Conservation (phyloP, 2,888 invertebrate species). For the Drosophila paracracens region DNA sequence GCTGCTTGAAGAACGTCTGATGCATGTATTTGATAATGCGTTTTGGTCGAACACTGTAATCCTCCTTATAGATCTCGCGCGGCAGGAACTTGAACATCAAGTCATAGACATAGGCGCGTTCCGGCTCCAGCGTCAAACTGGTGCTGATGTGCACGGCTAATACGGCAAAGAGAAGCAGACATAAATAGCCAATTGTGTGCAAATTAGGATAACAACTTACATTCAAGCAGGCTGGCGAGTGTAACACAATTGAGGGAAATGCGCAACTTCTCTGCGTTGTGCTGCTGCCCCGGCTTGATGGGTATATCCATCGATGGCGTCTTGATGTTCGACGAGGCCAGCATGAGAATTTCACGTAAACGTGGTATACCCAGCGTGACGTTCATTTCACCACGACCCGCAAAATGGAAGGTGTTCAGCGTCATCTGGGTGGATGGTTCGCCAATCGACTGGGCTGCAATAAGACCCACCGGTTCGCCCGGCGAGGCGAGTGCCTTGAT, state of each 20-base stretch:
- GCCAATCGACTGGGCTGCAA: slow-evolving; percentile 99
- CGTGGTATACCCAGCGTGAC: slow-evolving; percentile 99
- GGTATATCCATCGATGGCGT: slow-evolving; percentile 99
- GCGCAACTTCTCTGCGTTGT: slow-evolving; percentile 89
- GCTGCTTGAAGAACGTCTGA: slow-evolving; percentile 88
- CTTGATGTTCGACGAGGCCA: slow-evolving; percentile 95
- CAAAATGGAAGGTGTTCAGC: slow-evolving; percentile 99
- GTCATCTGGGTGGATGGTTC: slow-evolving; percentile 99
- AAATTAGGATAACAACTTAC: slow-evolving; percentile 61
- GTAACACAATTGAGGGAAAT: slow-evolving; percentile 91
- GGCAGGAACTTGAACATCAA: slow-evolving; percentile 91
- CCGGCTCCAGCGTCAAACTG: slow-evolving; percentile 86
- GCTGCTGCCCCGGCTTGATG: slow-evolving; percentile 87
- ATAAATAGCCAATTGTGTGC: not conserved
- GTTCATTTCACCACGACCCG: slow-evolving; percentile 99
- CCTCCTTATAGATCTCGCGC: slow-evolving; percentile 89
- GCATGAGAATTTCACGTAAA: slow-evolving; percentile 98
- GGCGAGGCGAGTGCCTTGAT: slow-evolving; percentile 92
- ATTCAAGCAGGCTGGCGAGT: slow-evolving; percentile 91
- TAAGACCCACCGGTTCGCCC: slow-evolving; percentile 95
- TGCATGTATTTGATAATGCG: slow-evolving; percentile 91
- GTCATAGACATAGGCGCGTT: slow-evolving; percentile 88
- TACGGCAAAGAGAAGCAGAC: not conserved
- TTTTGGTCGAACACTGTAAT: slow-evolving; percentile 90
- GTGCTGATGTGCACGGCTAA: slow-evolving; percentile 82